Conservation (phyloP, 2,797 vertebrate species). For the Allobates femoralis region DNA sequence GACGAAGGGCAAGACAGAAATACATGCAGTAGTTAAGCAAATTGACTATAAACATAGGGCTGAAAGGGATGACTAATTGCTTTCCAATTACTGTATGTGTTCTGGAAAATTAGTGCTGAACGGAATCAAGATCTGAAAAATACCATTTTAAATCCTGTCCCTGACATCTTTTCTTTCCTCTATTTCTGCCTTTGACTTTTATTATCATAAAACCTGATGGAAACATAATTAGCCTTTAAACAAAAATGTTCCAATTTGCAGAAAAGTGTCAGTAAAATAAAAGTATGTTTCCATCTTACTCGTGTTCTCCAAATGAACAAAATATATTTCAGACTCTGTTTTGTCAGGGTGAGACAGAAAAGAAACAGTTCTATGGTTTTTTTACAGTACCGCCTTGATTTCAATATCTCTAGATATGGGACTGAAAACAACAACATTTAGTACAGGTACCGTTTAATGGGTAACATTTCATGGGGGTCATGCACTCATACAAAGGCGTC, state of each 20-base stretch:
- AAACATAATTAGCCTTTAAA: slow-evolving; percentile 50
- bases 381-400: background rate
- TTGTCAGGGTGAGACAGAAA: background rate
- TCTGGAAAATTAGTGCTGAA: slow-evolving; percentile 55
- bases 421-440: background rate
- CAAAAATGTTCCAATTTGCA: slow-evolving; percentile 27
- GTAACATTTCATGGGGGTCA: background rate
- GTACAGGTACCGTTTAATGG: background rate
- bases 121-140: slow-evolving; percentile 44
- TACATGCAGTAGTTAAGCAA: slow-evolving; percentile 56
- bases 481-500: background rate
- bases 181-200: slow-evolving; percentile 28
- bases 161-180: slow-evolving; percentile 27
- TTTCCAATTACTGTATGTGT: slow-evolving; percentile 59
- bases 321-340: slow-evolving; percentile 10
- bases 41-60: slow-evolving; percentile 56
- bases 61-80: slow-evolving; percentile 58
- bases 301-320: background rate
- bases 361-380: background rate
- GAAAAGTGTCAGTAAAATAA: slow-evolving; percentile 32
- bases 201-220: slow-evolving; percentile 20
- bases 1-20: slow-evolving; percentile 37
- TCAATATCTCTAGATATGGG: background rate
- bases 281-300: slow-evolving; percentile 10
- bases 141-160: slow-evolving; percentile 41